Percentiles rank a stretch among this genome's conserved stretches.
These are phyloP conservation scores for Mixornis gularis DNA, from an alignment of 2,113 vertebrate species.

Conservation along the genomic window DNA sequence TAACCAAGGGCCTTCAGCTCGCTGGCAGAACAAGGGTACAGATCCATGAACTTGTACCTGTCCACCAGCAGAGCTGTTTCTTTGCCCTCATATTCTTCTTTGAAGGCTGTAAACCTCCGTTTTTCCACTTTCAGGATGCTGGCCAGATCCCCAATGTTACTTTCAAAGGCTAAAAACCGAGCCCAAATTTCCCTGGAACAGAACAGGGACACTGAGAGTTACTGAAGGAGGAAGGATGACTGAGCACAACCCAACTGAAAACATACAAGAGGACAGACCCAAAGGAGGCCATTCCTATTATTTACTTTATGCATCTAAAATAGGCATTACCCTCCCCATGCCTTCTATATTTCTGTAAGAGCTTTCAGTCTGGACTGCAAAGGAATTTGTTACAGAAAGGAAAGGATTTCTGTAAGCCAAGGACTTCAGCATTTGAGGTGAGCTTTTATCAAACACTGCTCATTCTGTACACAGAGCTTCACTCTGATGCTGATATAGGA, in stretches of 20 bases:
- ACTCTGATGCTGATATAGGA: background rate
- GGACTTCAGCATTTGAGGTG: background rate
- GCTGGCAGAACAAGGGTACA: constrained; percentile 93
- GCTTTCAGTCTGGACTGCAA: background rate
- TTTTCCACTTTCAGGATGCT: constrained; percentile 98
- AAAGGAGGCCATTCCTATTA: background rate
- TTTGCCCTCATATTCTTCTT: constrained; percentile 97
- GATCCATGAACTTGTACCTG: constrained; percentile 98
- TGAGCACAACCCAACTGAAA: background rate
- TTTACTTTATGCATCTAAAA: background rate
- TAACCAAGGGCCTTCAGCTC: constrained; percentile 98
- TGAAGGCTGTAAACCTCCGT: constrained; percentile 93
- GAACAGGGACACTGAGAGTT: background rate
- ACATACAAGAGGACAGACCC: background rate
- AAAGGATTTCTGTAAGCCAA: background rate
- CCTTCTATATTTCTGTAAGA: background rate
- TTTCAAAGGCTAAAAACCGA: constrained; percentile 95
- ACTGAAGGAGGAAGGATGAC: background rate
- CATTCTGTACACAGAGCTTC: background rate
- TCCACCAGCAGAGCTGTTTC: constrained; percentile 96
- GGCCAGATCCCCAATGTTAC: constrained; percentile 96
- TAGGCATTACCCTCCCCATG: background rate
- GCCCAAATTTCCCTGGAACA: constrained; percentile 93
- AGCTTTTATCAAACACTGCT: background rate
- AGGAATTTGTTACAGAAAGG: background rate